These are phyloP conservation scores for Lasioglossum malachurum DNA, from an alignment of 2,888 invertebrate genomes.

Conservation along the genomic window DNA sequence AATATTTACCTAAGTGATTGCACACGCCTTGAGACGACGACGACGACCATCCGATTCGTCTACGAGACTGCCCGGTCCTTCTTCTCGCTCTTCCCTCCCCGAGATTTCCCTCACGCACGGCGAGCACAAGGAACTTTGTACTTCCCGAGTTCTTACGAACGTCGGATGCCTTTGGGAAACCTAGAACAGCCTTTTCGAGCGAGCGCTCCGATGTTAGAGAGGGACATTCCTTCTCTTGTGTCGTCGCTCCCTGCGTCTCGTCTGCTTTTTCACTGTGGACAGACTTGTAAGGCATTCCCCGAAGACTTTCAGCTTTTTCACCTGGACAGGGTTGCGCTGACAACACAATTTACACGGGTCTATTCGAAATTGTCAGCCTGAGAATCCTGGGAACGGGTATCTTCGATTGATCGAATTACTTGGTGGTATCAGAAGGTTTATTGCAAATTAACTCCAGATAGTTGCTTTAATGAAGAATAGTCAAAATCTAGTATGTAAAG, in stretches of 20 bases:
- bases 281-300: constrained; percentile 42
- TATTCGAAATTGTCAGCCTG: constrained; percentile 9
- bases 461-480: neutral
- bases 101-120: constrained; percentile 41
- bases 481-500: neutral
- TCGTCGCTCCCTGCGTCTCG: constrained; percentile 14
- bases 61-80: constrained; percentile 57
- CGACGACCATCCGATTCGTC: constrained; percentile 54
- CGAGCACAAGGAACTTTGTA: constrained; percentile 66
- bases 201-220: constrained; percentile 9
- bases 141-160: constrained; percentile 65
- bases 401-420: neutral
- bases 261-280: constrained; percentile 23
- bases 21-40: constrained; percentile 68
- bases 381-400: neutral
- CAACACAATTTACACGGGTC: constrained; percentile 26
- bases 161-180: constrained; percentile 64
- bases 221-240: constrained; percentile 33
- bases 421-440: neutral
- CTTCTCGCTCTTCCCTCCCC: constrained; percentile 35
- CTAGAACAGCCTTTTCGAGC: constrained; percentile 54
- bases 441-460: neutral
- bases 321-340: constrained; percentile 32
- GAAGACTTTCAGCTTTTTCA: constrained; percentile 23
- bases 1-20: constrained; percentile 84